Percentiles rank a stretch among this genome's conserved stretches.
Evolutionary conservation across 2,797 vertebrate species (phyloP).

Genomic region (Alosa sapidissima): DNA sequence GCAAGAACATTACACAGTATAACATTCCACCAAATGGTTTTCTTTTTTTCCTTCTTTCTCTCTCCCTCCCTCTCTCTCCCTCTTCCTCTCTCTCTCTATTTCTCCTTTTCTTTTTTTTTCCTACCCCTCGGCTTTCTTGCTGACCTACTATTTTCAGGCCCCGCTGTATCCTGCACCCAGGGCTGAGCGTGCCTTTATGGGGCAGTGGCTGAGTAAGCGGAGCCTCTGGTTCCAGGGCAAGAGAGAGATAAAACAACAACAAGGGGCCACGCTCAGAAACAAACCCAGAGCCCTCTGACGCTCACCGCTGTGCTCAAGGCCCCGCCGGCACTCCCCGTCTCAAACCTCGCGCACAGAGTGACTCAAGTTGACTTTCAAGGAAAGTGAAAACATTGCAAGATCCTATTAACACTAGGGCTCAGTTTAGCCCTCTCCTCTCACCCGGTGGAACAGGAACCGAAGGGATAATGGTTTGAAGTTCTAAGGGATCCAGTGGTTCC

Average conservation of each 20-base stretch:
- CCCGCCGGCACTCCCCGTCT: neutral
- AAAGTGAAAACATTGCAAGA: neutral
- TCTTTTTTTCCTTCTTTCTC: slow-evolving; percentile 13
- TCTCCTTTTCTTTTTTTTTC: neutral
- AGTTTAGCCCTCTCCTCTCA: neutral
- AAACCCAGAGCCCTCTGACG: slow-evolving; percentile 39
- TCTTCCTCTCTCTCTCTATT: neutral
- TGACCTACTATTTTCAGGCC: slow-evolving; percentile 45
- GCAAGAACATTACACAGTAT: slow-evolving; percentile 50
- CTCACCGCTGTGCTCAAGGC: slow-evolving; percentile 26
- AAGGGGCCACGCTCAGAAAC: neutral
- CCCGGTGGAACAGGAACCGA: neutral
- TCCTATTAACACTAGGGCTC: neutral
- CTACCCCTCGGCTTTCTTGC: slow-evolving; percentile 31
- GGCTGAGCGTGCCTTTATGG: slow-evolving; percentile 39
- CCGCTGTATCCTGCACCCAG: slow-evolving; percentile 28
- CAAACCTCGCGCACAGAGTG: neutral
- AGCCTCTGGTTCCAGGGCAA: slow-evolving; percentile 44
- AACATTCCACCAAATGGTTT: slow-evolving; percentile 47
- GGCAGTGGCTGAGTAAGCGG: slow-evolving; percentile 39
- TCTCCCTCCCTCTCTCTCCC: neutral
- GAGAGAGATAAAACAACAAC: neutral
- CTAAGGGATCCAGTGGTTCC: neutral
- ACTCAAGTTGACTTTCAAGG: neutral
- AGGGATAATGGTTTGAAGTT: neutral